Percentiles rank a stretch among this genome's conserved stretches.
Evolutionary conservation across 2,888 invertebrate species (phyloP).

Genomic region (Trachelus troglodyta): DNA sequence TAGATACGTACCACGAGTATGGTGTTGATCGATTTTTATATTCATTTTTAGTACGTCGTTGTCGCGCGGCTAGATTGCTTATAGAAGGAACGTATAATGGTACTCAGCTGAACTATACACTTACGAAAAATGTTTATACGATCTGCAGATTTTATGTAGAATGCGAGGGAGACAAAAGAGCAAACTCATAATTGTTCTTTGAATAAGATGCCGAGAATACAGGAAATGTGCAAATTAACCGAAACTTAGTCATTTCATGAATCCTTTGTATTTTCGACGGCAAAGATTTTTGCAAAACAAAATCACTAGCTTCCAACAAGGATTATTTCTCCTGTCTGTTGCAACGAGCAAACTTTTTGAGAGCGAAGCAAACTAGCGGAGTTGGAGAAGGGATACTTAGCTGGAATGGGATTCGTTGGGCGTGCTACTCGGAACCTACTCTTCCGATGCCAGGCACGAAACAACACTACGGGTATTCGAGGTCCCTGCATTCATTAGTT

Average conservation of each 20-base stretch:
- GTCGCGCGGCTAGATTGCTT: not conserved
- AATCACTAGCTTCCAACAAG: constrained; percentile 18
- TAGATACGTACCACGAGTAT: not conserved
- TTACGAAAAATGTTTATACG: not conserved
- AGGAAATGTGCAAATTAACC: not conserved
- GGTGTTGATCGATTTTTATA: not conserved
- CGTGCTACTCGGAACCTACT: not conserved
- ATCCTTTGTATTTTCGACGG: not conserved
- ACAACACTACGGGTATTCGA: not conserved
- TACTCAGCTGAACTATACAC: not conserved
- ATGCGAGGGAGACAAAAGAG: not conserved
- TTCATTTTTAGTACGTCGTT: not conserved
- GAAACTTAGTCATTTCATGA: not conserved
- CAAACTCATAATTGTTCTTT: not conserved
- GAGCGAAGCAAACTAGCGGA: not conserved
- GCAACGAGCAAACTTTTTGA: constrained; percentile 4
- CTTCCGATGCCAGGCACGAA: constrained; percentile 2
- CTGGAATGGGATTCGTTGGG: not conserved
- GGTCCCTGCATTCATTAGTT: not conserved
- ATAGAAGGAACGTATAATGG: not conserved
- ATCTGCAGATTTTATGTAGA: not conserved
- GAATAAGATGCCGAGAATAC: not conserved
- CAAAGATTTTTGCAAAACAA: constrained; percentile 1
- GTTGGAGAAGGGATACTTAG: constrained; percentile 3
- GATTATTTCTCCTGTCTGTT: constrained; percentile 31